phyloP scores from a whole-genome alignment of 2,888 invertebrate species.

The Polylopha cassiicola region DNA sequence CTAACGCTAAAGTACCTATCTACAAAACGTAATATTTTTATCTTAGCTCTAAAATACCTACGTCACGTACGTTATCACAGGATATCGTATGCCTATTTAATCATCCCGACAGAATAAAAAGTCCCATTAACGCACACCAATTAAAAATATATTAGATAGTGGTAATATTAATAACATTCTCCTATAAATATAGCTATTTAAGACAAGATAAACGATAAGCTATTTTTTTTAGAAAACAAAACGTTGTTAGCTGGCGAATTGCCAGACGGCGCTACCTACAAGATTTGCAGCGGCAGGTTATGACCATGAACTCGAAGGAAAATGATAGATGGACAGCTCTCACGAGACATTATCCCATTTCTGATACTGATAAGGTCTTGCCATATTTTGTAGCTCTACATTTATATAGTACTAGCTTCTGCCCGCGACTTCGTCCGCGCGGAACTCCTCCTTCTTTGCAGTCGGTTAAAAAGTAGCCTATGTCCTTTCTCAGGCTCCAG shows the following conservation, averaged over 20 bases:
- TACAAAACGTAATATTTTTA: no score
- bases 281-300: slow-evolving; percentile 25
- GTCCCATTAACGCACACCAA: not conserved
- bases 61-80: not conserved
- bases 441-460: no score
- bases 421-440: slow-evolving; percentile 1
- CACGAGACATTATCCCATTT: slow-evolving; percentile 6
- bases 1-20: no score
- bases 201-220: no score
- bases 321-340: slow-evolving; percentile 15
- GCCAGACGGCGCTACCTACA: slow-evolving; percentile 32
- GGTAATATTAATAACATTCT: no score
- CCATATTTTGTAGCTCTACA: slow-evolving; percentile 4
- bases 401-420: slow-evolving; percentile 1
- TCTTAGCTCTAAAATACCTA: no score
- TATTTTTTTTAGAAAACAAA: slow-evolving; percentile 22
- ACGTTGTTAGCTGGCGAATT: slow-evolving; percentile 21
- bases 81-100: no score
- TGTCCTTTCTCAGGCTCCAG: no score
- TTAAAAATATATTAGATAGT: no score
- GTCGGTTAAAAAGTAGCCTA: slow-evolving; percentile 1
- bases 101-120: slow-evolving; percentile 3
- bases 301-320: slow-evolving; percentile 17
- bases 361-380: slow-evolving; percentile 1
- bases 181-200: slow-evolving; percentile 15